Conservation (phyloP, 2,888 invertebrate species). For the Ochropleura leucogaster region DNA sequence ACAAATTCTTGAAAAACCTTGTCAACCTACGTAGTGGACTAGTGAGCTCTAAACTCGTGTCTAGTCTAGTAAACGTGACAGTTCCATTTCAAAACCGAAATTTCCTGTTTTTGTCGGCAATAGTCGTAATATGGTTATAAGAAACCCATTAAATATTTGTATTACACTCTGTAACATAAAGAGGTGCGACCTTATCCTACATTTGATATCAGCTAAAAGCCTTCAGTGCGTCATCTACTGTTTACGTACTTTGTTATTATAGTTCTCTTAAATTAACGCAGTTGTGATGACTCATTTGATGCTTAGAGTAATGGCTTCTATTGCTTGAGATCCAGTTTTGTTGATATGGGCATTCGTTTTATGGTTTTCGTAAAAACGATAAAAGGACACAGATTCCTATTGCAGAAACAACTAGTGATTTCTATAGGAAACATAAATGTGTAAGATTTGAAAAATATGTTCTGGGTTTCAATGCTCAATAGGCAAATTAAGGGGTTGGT, state of each 20-base stretch:
- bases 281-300: conserved; percentile 11
- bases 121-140: conserved; percentile 34
- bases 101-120: background rate
- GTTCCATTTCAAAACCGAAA: background rate
- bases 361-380: background rate
- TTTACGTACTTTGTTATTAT: conserved; percentile 27
- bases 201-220: conserved; percentile 42
- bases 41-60: too few species aligned
- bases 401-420: background rate
- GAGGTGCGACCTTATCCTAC: conserved; percentile 49
- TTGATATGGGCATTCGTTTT: background rate
- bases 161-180: conserved; percentile 18
- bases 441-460: background rate
- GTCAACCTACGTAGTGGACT: too few species aligned
- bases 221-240: conserved; percentile 38
- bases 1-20: background rate
- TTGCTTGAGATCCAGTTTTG: background rate
- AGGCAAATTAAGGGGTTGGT: background rate
- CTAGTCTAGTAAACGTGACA: background rate
- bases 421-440: background rate
- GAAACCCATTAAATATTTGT: conserved; percentile 45
- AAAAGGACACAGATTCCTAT: background rate
- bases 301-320: background rate
- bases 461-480: too few species aligned
- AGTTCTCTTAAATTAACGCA: background rate